Percentiles rank a stretch among this genome's conserved stretches.
phyloP scores from a whole-genome alignment of 2,888 invertebrate species.

The Phlogophora meticulosa region DNA sequence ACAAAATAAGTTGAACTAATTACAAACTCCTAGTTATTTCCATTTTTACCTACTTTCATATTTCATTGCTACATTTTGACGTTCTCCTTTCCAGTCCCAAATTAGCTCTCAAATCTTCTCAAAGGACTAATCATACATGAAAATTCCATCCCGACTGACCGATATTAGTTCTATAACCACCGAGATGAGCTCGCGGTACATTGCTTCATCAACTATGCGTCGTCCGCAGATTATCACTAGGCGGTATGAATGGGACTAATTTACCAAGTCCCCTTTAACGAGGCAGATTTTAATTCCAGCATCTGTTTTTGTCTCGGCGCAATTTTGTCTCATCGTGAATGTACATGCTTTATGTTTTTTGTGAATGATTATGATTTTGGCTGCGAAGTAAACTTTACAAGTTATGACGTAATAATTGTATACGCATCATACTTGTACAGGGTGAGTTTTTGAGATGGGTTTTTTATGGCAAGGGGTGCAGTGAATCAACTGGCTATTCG shows the following conservation, averaged over 20 bases:
- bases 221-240: conserved; percentile 72
- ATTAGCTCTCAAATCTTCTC: neutral
- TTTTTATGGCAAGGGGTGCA: no score
- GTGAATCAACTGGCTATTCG: no score
- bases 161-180: conserved; percentile 29
- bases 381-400: neutral
- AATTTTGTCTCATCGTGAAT: conserved; percentile 51
- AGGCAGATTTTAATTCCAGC: conserved; percentile 66
- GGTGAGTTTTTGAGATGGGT: no score
- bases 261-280: conserved; percentile 63
- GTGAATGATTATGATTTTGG: conserved; percentile 1
- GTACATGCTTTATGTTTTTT: conserved; percentile 46
- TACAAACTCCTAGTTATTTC: no score
- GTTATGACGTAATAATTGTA: neutral
- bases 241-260: conserved; percentile 75
- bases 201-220: conserved; percentile 69
- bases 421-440: no score
- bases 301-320: conserved; percentile 57
- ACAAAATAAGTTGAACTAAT: no score
- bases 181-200: conserved; percentile 27
- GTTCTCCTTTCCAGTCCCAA: neutral
- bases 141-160: conserved; percentile 20
- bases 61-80: neutral
- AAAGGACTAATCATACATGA: conserved; percentile 20
- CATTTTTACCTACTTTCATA: no score